Base-by-base conservation (phyloP, 2,888 invertebrate species). In the Anthophora plumipes region DNA sequence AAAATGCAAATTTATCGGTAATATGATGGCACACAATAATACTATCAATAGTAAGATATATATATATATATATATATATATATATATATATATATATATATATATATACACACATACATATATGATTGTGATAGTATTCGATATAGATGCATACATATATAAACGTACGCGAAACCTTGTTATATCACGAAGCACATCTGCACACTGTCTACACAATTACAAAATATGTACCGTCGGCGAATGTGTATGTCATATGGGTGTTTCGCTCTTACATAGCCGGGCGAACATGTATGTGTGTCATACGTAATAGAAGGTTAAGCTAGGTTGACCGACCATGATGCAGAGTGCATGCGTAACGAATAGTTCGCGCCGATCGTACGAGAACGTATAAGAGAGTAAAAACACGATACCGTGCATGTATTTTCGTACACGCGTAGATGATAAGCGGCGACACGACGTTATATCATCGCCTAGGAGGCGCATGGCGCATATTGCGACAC, bases 331-430 rank as follows among this genome's bases (percentile, higher is more conserved):
- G 76, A 46, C 64, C 82, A 70, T 70, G 79, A 81, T 85, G 76
- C 84, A 67, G 70, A 80, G 66, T 87, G 82, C 83, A 82, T 75
- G 77, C 83, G 71, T 85, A 83, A 84, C 85, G 74, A 88, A 85
- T 74, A 77, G 74, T 69, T 74, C 69, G 68, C 69, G 60, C 61
- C 55, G 80, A 67, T 59, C 59, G 74, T 69, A 70, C 52, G 64
- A 52, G 64, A 57, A 50, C 50, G 57, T 59, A 74, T 31, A 43
- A 11, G 31, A 48, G 71, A 70, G 61, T 48, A 68, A 68, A 57
- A 67, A 71, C 75, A 63, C 31, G 61, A 46, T 69, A 67, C 69
- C n/a, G 70, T 39, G 48, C 46, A 48, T 55, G 71, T 60, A 64
- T 67, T 37, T 59, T 39, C 60, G 57, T 59, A 59, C 67, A 57